phyloP scores from a whole-genome alignment of 2,113 vertebrate genomes.

The Tachysurus fulvidraco region DNA sequence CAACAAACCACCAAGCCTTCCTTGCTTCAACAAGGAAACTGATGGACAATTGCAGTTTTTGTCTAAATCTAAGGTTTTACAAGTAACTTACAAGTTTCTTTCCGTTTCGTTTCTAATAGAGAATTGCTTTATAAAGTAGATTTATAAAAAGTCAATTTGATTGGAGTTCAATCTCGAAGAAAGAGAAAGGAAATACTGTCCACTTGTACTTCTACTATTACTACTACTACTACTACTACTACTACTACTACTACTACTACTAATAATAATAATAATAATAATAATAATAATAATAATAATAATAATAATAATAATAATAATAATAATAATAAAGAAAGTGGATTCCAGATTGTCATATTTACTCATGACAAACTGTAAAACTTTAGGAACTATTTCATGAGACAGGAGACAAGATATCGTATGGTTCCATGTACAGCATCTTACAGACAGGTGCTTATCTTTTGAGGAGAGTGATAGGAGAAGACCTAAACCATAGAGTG shows the following conservation, averaged over 20 bases:
- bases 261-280: no score
- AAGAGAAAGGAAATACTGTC: not conserved
- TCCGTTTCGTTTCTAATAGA: not conserved
- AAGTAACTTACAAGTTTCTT: not conserved
- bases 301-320: not conserved
- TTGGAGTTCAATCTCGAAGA: not conserved
- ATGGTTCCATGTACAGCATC: not conserved
- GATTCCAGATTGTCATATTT: not conserved
- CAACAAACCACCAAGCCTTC: not conserved
- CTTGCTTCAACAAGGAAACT: not conserved
- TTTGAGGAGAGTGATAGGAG: not conserved
- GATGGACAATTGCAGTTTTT: not conserved
- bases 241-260: no score
- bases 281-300: no score
- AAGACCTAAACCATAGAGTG: not conserved
- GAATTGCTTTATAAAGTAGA: not conserved
- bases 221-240: no score
- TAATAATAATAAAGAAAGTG: not conserved
- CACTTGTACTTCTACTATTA: not conserved
- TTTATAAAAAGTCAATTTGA: not conserved
- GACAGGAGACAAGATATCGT: not conserved
- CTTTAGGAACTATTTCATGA: not conserved
- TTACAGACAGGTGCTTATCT: not conserved
- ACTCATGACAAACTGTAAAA: not conserved
- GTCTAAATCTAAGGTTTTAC: not conserved